These are phyloP conservation scores for Amphiprion percula DNA, from an alignment of 2,113 vertebrate species.

Conservation along the genomic window DNA sequence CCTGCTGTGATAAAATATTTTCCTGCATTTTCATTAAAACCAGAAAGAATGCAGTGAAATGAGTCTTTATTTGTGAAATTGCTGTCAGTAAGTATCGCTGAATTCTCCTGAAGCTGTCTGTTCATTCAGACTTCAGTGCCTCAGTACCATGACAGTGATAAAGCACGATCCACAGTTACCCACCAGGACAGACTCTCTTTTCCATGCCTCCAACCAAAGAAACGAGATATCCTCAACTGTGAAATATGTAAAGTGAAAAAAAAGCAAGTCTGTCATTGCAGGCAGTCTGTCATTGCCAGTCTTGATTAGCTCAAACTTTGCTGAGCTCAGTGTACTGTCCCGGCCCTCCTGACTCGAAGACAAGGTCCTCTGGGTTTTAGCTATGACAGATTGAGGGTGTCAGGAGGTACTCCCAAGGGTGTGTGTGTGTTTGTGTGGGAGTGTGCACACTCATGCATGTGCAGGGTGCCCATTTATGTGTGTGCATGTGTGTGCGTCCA, in stretches of 20 bases:
- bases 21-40: slow-evolving; percentile 8
- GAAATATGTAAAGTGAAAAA: slow-evolving; percentile 60
- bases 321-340: slow-evolving; percentile 68
- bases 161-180: slow-evolving; percentile 44
- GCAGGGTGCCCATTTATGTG: slow-evolving; percentile 12
- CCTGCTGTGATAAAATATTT: slow-evolving; percentile 26
- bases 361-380: slow-evolving; percentile 70
- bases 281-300: slow-evolving; percentile 73
- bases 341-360: slow-evolving; percentile 60
- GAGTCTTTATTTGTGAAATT: slow-evolving; percentile 36
- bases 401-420: slow-evolving; percentile 62
- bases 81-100: slow-evolving; percentile 34
- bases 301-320: slow-evolving; percentile 71
- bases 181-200: slow-evolving; percentile 42
- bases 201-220: slow-evolving; percentile 52
- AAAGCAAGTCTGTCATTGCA: slow-evolving; percentile 60
- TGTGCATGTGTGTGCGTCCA: slow-evolving; percentile 35
- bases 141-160: slow-evolving; percentile 46
- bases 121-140: slow-evolving; percentile 26
- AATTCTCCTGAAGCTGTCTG: slow-evolving; percentile 32
- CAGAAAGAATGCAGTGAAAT: slow-evolving; percentile 11
- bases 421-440: slow-evolving; percentile 3
- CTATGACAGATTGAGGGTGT: slow-evolving; percentile 81
- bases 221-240: slow-evolving; percentile 57
- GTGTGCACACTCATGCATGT: slow-evolving; percentile 7